phyloP scores from a whole-genome alignment of 2,797 vertebrate genomes.

The Philypnodon macrostomus region DNA sequence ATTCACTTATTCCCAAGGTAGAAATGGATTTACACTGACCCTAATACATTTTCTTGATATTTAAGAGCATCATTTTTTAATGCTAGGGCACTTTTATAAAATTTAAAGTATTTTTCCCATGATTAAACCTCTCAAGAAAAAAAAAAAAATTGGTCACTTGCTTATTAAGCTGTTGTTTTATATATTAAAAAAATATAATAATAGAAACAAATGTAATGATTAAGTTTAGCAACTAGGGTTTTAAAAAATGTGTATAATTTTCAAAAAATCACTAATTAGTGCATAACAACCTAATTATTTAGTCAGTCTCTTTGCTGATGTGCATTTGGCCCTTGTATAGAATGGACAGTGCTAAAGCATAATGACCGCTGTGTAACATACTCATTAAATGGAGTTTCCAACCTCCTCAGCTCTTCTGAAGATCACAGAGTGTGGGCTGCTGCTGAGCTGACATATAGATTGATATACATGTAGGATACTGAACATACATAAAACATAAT shows the following conservation, averaged over 20 bases:
- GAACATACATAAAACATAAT: neutral
- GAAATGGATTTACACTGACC: neutral
- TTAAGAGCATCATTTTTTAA: too few species aligned
- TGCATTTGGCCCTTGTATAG: neutral
- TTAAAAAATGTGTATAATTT: neutral
- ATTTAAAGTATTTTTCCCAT: too few species aligned
- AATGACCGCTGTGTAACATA: neutral
- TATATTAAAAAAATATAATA: too few species aligned
- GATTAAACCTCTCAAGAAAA: too few species aligned
- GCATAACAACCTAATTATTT: neutral
- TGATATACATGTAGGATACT: neutral
- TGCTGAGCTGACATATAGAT: constrained; percentile 4
- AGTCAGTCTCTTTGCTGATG: neutral
- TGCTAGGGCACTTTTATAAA: too few species aligned
- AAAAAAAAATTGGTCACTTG: too few species aligned
- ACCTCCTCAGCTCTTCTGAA: neutral
- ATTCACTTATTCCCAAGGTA: neutral
- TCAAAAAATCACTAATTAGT: neutral
- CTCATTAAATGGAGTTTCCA: constrained; percentile 1
- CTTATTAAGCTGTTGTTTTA: too few species aligned
- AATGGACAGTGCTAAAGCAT: constrained; percentile 5
- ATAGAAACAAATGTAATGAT: too few species aligned
- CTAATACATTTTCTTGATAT: too few species aligned
- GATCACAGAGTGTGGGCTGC: neutral
- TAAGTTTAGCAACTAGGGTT: too few species aligned